Conservation (phyloP, 2,888 invertebrate species). For the Cylloceria caligata region DNA sequence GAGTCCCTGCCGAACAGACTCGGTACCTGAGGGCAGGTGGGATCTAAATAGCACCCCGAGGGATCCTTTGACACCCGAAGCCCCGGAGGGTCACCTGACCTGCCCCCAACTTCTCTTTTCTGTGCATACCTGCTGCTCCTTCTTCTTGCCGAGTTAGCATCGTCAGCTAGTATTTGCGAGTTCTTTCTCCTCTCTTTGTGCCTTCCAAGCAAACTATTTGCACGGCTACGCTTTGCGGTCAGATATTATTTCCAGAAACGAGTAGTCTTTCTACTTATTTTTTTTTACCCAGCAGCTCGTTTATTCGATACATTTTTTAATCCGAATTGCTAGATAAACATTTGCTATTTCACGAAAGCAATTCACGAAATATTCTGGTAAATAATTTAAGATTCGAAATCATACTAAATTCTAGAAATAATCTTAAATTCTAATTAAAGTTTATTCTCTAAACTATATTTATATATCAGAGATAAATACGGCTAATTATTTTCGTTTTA, state of each 20-base stretch:
- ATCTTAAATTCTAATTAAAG: too few relatives aligned
- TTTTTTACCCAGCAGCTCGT: neutral
- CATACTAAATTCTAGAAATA: too few relatives aligned
- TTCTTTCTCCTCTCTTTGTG: conserved; percentile 45
- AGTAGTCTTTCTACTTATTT: conserved; percentile 8
- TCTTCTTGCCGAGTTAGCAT: conserved; percentile 23
- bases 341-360: too few relatives aligned
- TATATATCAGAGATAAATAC: too few relatives aligned
- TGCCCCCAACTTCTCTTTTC: conserved; percentile 63
- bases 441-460: too few relatives aligned
- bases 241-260: conserved; percentile 24
- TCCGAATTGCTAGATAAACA: neutral
- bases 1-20: conserved; percentile 31
- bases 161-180: conserved; percentile 71
- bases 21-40: conserved; percentile 79
- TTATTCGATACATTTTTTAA: neutral
- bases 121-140: conserved; percentile 56
- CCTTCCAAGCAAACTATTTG: conserved; percentile 66
- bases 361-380: too few relatives aligned
- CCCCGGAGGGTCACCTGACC: conserved; percentile 77
- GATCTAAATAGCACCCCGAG: conserved; percentile 79
- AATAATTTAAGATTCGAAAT: too few relatives aligned
- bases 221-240: conserved; percentile 61
- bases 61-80: conserved; percentile 79
- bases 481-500: too few relatives aligned